Conservation (phyloP, 2,113 vertebrate species). For the Budorcas taxicolor region DNA sequence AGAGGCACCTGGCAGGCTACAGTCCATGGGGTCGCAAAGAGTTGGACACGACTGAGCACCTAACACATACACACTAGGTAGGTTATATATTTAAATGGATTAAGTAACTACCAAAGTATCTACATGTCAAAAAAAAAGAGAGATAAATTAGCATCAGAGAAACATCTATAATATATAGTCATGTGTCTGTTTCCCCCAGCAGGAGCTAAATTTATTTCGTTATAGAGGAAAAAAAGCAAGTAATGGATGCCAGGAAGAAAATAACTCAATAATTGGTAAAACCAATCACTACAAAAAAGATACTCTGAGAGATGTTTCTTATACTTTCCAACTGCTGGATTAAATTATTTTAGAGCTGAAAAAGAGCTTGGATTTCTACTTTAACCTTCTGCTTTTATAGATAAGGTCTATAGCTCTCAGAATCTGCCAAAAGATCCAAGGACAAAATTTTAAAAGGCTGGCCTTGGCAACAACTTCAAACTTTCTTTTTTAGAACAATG, state of each 20-base stretch:
- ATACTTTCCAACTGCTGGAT: background rate
- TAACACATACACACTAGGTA: background rate
- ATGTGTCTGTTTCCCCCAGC: background rate
- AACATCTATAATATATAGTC: background rate
- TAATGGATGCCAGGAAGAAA: background rate
- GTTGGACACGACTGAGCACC: background rate
- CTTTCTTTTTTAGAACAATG: background rate
- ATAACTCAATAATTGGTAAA: background rate
- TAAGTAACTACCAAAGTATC: background rate
- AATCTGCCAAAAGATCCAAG: background rate
- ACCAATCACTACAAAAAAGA: background rate
- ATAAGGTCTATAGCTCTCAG: background rate
- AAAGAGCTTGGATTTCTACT: background rate
- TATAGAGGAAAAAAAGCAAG: background rate
- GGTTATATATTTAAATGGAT: background rate
- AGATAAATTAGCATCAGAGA: background rate
- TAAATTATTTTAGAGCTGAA: background rate
- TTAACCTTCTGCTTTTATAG: background rate
- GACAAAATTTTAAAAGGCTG: background rate
- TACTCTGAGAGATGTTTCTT: background rate
- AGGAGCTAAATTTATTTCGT: constrained; percentile 10
- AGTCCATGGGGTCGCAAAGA: background rate
- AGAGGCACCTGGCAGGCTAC: background rate
- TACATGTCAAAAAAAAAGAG: background rate
- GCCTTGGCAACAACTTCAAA: background rate